A percentile compares a stretch with the other conserved stretches of the same genome.
These are phyloP conservation scores for Carabus problematicus DNA, from an alignment of 2,888 invertebrate species.

Conservation along the genomic window DNA sequence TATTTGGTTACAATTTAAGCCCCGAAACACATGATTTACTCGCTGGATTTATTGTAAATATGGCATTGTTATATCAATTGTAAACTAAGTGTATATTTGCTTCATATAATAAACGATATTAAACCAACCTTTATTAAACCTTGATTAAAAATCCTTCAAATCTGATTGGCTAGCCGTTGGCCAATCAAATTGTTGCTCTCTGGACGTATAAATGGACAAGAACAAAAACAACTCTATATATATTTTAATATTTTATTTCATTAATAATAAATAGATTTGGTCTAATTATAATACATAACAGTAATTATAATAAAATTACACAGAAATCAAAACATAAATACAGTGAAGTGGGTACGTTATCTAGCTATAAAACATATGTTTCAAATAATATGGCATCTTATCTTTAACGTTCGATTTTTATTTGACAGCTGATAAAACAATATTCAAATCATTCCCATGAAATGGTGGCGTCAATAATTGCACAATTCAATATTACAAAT, in stretches of 20 bases:
- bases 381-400: slow-evolving; percentile 4
- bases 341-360: neutral
- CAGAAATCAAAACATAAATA: slow-evolving; percentile 27
- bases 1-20: slow-evolving; percentile 63
- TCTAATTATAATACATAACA: slow-evolving; percentile 37
- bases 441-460: too few species aligned
- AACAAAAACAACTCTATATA: too few species aligned
- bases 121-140: too few species aligned
- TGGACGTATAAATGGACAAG: too few species aligned
- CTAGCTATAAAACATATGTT: slow-evolving; percentile 6
- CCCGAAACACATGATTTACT: slow-evolving; percentile 46
- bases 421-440: too few species aligned
- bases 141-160: too few species aligned
- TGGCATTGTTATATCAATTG: neutral
- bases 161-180: too few species aligned
- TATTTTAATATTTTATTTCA: slow-evolving; percentile 23
- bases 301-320: slow-evolving; percentile 40
- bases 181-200: too few species aligned
- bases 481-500: too few species aligned
- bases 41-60: neutral
- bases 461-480: too few species aligned
- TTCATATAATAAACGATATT: neutral
- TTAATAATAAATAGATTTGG: slow-evolving; percentile 38
- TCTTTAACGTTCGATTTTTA: neutral
- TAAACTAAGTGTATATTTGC: neutral